Evolutionary conservation across 2,888 invertebrate species (phyloP), one percentile per base, ranked within the genome.

Genomic region (Meiosimyza decipiens): DNA sequence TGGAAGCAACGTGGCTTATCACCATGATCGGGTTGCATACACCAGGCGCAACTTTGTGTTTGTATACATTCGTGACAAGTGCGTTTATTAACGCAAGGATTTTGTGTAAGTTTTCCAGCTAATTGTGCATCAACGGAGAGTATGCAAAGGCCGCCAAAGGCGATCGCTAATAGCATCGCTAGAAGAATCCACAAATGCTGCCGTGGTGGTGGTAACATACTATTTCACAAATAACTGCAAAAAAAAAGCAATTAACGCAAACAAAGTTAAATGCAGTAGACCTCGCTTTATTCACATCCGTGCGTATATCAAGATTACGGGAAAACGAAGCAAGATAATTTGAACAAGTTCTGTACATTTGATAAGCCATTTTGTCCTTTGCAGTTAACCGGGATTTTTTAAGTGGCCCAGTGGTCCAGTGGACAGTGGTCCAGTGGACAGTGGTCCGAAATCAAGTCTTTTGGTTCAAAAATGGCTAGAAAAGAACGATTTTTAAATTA

Each of bases 11-110:
- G 85, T 3, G 89, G 86, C 72, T 87, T 89, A 76, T 91, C 91
- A 9, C 88, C 88, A 79, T 90, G 90, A 78, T 89, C 88, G 3
- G 81, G 79, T 65, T 86, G 82, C 77, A 90, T 90, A 85, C 95
- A 95, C 97, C 97, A 98, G 11, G 95, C 95, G 85, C 98, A 98
- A 76, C 93, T 90, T 77, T 94, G 91, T 75, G 96, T 93, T 85
- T 95, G 91, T 79, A 97, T 94, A 87, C 98, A 98, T 80, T 95
- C 95, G 78, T 94, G 94, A 87, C 98, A 98, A 0, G 92, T 94
- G 77, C 91, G 91, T 88, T 95, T 95, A 79, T 92, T 92, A 70
- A 92, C 91, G 87, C 96, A 96, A 4, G 94, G 94, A 88, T 95
- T 95, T 87, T 92, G 92, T 72, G 80, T 80, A 51, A 81, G 75